Evolutionary conservation across 2,797 vertebrate genomes (phyloP).

Genomic region (Philypnodon macrostomus): DNA sequence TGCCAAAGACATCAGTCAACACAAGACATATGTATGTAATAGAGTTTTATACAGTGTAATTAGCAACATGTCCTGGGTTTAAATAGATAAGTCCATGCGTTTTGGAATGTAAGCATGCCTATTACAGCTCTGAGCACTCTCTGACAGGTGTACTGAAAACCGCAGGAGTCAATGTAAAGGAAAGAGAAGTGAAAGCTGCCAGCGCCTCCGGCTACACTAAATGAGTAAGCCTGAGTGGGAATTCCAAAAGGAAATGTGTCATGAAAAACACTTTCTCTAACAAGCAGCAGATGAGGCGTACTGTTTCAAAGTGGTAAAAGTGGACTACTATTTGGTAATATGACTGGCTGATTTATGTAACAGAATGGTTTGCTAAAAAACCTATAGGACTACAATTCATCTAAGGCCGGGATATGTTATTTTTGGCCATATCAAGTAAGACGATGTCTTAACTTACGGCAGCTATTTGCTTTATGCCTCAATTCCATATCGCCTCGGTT

Average conservation of each 20-base stretch:
- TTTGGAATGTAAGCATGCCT: constrained; percentile 6
- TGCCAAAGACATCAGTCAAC: constrained; percentile 63
- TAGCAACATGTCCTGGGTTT: constrained; percentile 30
- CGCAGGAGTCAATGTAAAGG: constrained; percentile 38
- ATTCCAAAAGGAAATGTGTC: constrained; percentile 71
- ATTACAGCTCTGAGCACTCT: too few relatives aligned
- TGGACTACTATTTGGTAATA: constrained; percentile 42
- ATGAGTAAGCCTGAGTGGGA: constrained; percentile 51
- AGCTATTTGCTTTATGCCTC: constrained; percentile 46
- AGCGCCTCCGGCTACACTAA: constrained; percentile 39
- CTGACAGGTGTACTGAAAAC: constrained; percentile 58
- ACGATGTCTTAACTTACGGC: constrained; percentile 30
- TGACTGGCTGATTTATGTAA: constrained; percentile 42
- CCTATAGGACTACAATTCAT: constrained; percentile 56
- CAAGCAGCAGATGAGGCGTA: constrained; percentile 62
- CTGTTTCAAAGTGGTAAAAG: constrained; percentile 57
- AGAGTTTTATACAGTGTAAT: constrained; percentile 38
- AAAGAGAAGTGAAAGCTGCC: constrained; percentile 30
- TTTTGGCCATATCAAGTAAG: constrained; percentile 40
- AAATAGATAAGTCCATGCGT: constrained; percentile 36
- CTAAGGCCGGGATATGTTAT: constrained; percentile 28
- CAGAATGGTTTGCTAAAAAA: constrained; percentile 22
- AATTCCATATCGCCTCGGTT: constrained; percentile 37
- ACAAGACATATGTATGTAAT: constrained; percentile 40
- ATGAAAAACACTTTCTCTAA: constrained; percentile 58